phyloP scores from a whole-genome alignment of 2,113 vertebrate genomes.

The Tonatia bakeri region DNA sequence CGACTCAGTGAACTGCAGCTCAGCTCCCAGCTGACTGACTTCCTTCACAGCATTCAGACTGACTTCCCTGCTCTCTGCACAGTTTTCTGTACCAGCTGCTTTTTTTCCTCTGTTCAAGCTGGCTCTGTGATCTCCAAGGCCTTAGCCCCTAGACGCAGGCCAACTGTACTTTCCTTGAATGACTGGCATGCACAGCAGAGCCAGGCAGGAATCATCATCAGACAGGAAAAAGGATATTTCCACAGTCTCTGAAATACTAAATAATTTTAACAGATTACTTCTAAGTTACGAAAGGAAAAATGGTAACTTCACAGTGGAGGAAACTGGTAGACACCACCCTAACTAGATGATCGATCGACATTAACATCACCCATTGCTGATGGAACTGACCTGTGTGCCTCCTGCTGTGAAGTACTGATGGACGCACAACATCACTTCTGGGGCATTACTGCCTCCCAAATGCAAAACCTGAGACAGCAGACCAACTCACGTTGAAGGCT shows the following conservation, averaged over 20 bases:
- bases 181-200: background rate
- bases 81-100: background rate
- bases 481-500: background rate
- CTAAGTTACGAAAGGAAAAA: background rate
- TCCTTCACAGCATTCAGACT: accelerated
- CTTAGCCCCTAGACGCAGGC: background rate
- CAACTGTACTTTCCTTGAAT: slow-evolving; percentile 36
- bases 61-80: background rate
- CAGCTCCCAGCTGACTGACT: background rate
- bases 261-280: background rate
- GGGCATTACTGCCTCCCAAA: background rate
- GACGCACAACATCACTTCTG: background rate
- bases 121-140: background rate
- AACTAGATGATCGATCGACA: background rate
- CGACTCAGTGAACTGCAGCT: background rate
- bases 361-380: background rate
- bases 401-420: background rate
- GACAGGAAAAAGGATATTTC: background rate
- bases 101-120: background rate
- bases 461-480: background rate
- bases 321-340: background rate
- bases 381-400: background rate
- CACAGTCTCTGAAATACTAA: background rate
- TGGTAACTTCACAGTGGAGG: background rate
- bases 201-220: background rate